Evolutionary conservation across 2,113 vertebrate species (phyloP).

Genomic region (Malurus melanocephalus): DNA sequence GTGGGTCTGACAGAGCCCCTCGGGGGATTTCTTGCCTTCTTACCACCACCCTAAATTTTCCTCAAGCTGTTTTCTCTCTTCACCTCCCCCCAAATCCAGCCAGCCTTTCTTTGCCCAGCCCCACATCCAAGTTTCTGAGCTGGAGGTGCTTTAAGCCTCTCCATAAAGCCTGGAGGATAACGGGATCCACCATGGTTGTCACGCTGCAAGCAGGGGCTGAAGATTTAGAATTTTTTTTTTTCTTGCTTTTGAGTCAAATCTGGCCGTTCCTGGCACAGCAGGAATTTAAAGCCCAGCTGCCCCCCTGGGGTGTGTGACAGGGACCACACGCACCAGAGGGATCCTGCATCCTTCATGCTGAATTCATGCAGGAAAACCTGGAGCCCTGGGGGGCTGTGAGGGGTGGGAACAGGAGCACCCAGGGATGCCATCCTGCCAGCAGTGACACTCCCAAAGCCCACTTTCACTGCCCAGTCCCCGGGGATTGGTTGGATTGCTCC

Average conservation of each 20-base stretch:
- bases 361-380: neutral
- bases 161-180: neutral
- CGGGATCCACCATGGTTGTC: slow-evolving; percentile 49
- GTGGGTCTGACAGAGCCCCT: neutral
- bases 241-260: slow-evolving; percentile 14
- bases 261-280: neutral
- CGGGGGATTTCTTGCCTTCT: neutral
- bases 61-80: neutral
- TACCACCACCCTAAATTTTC: neutral
- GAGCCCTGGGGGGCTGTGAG: fast-evolving
- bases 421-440: neutral
- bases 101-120: neutral
- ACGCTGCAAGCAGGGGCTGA: neutral
- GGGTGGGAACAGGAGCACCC: fast-evolving
- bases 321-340: fast-evolving
- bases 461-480: fast-evolving
- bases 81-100: neutral
- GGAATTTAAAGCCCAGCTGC: neutral
- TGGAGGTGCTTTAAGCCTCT: slow-evolving; percentile 26
- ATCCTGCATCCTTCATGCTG: neutral
- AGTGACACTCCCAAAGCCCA: neutral
- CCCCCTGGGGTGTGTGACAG: fast-evolving
- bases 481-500: fast-evolving
- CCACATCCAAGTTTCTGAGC: neutral
- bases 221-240: neutral